Evolutionary conservation across 2,113 vertebrate species (phyloP).

Genomic region (Geothlypis trichas): DNA sequence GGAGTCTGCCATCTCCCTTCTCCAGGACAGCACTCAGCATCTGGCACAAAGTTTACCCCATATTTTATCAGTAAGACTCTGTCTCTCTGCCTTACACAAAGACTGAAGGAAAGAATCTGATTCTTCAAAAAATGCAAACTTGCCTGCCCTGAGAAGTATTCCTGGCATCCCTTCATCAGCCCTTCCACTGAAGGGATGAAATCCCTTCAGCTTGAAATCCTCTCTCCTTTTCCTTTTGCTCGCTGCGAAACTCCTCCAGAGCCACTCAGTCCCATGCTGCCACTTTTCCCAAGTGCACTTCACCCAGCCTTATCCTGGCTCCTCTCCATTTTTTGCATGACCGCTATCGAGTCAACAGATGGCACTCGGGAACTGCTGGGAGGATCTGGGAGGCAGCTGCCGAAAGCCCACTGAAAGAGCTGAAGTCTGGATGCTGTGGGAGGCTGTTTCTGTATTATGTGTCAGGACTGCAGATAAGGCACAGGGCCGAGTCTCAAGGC

Average conservation of each 20-base stretch:
- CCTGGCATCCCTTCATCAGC: background rate
- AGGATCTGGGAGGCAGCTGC: background rate
- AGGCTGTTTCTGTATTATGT: background rate
- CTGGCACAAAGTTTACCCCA: background rate
- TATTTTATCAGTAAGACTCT: background rate
- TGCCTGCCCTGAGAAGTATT: background rate
- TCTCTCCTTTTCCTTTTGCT: background rate
- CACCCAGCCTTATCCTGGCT: background rate
- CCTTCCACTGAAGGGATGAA: background rate
- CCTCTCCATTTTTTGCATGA: background rate
- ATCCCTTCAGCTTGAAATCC: background rate
- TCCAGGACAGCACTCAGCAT: background rate
- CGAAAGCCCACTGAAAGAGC: background rate
- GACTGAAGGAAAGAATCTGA: background rate
- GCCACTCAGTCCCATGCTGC: background rate
- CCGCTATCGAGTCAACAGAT: slow-evolving; percentile 28
- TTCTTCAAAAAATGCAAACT: background rate
- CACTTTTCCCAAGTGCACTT: background rate
- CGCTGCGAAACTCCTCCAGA: background rate
- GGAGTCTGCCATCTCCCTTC: background rate
- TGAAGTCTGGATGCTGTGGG: background rate
- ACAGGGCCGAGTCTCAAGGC: background rate
- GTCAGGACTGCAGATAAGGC: background rate
- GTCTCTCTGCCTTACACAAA: background rate
- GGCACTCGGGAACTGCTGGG: slow-evolving; percentile 43